Percentiles rank a stretch among this genome's conserved stretches.
Conservation (phyloP, 2,888 invertebrate species). For the Xanthorhoe designata region DNA sequence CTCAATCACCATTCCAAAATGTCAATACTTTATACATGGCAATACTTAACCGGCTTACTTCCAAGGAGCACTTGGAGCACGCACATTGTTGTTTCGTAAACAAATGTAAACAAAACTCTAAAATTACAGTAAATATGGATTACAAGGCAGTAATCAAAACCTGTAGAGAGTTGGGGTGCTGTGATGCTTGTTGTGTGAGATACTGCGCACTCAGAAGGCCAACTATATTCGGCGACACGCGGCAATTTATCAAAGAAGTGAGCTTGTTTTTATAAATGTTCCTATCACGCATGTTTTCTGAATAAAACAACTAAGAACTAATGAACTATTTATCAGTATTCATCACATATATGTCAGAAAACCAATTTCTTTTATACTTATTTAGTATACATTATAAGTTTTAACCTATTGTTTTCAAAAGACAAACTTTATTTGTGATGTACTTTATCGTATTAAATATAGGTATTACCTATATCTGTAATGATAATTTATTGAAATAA, state of each 20-base stretch:
- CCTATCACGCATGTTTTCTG: background rate
- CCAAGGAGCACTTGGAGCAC: too few species aligned
- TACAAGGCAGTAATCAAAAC: slow-evolving; percentile 78
- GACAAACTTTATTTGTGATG: too few species aligned
- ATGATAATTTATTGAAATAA: too few species aligned
- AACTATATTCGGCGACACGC: slow-evolving; percentile 81
- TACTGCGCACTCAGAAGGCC: slow-evolving; percentile 87
- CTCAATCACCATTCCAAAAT: too few species aligned
- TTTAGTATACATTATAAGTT: too few species aligned
- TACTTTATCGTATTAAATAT: too few species aligned
- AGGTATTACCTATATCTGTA: too few species aligned
- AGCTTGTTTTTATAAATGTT: slow-evolving; percentile 40
- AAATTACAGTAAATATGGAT: slow-evolving; percentile 61
- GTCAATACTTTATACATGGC: too few species aligned
- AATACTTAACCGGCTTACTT: too few species aligned
- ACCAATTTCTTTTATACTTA: too few species aligned
- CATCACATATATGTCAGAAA: too few species aligned
- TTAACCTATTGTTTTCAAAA: too few species aligned
- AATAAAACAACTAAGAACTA: background rate
- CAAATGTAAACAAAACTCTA: background rate
- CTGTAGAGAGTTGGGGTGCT: slow-evolving; percentile 86
- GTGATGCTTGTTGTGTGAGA: slow-evolving; percentile 89
- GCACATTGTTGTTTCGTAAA: background rate
- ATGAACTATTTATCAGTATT: background rate
- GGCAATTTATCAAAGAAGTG: slow-evolving; percentile 80